Percentiles rank a stretch among this genome's conserved stretches.
These are phyloP conservation scores for Pantala flavescens DNA, from an alignment of 1,140 invertebrate species.

Conservation along the genomic window DNA sequence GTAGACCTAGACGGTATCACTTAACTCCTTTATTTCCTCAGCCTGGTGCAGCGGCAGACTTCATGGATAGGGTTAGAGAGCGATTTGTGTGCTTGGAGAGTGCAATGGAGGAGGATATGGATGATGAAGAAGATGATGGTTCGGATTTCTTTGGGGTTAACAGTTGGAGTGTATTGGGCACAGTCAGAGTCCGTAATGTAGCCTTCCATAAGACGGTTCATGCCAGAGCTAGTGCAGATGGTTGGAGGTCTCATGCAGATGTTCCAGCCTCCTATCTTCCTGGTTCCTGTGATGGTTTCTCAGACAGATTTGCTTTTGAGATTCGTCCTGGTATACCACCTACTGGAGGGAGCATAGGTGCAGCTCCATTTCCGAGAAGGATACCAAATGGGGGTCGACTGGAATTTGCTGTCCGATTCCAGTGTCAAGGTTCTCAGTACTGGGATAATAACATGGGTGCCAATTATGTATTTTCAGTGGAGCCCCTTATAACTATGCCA, in stretches of 20 bases:
- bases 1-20: constrained; percentile 1
- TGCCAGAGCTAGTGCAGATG: constrained; percentile 74
- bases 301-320: constrained; percentile 76
- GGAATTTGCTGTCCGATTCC: constrained; percentile 73
- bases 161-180: constrained; percentile 64
- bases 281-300: constrained; percentile 85
- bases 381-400: constrained; percentile 60
- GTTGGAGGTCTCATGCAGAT: constrained; percentile 75
- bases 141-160: constrained; percentile 76
- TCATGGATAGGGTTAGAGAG: constrained; percentile 62
- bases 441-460: constrained; percentile 82
- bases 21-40: constrained; percentile 72
- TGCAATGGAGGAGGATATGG: constrained; percentile 57
- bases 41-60: constrained; percentile 61
- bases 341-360: constrained; percentile 62
- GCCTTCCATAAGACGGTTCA: constrained; percentile 85
- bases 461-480: constrained; percentile 62
- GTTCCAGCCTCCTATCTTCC: constrained; percentile 70
- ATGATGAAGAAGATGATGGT: constrained; percentile 59
- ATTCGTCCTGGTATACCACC: constrained; percentile 54
- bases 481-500: neutral
- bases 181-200: constrained; percentile 78
- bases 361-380: constrained; percentile 56
- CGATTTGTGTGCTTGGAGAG: constrained; percentile 76
- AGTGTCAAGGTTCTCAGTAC: constrained; percentile 68